Evolutionary conservation across 2,113 vertebrate species (phyloP).

Genomic region (Irena cyanogastra): DNA sequence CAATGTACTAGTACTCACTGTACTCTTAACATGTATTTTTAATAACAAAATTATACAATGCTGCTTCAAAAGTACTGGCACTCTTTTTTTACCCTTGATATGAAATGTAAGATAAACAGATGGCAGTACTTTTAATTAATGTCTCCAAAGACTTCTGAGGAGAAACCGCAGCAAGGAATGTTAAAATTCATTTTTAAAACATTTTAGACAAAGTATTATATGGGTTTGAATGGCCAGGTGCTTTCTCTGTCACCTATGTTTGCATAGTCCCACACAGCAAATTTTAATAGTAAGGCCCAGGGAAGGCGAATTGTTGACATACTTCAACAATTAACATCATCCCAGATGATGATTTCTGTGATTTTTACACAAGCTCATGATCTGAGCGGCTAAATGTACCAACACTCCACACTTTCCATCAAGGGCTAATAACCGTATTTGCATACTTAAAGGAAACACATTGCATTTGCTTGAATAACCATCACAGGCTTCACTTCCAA

Average conservation of each 20-base stretch:
- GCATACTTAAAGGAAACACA: constrained; percentile 22
- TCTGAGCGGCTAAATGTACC: background rate
- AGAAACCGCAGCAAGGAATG: background rate
- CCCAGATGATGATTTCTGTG: background rate
- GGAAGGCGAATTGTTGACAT: background rate
- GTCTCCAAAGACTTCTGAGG: constrained; percentile 35
- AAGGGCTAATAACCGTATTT: constrained; percentile 21
- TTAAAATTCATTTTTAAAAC: background rate
- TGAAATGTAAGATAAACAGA: constrained; percentile 48
- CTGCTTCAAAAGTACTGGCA: background rate
- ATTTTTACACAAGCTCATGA: background rate
- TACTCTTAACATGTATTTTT: background rate
- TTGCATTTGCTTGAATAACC: constrained; percentile 13
- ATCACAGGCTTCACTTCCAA: background rate
- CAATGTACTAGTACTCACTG: background rate
- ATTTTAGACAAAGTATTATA: background rate
- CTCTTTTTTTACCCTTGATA: background rate
- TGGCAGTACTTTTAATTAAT: constrained; percentile 54
- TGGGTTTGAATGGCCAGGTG: background rate
- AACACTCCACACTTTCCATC: background rate
- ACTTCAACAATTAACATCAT: background rate
- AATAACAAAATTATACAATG: constrained; percentile 16
- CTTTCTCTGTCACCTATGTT: background rate
- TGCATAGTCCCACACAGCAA: background rate
- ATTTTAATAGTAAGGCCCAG: background rate